These are phyloP conservation scores for Tetropium fuscum DNA, from an alignment of 2,888 invertebrate genomes.

Conservation along the genomic window DNA sequence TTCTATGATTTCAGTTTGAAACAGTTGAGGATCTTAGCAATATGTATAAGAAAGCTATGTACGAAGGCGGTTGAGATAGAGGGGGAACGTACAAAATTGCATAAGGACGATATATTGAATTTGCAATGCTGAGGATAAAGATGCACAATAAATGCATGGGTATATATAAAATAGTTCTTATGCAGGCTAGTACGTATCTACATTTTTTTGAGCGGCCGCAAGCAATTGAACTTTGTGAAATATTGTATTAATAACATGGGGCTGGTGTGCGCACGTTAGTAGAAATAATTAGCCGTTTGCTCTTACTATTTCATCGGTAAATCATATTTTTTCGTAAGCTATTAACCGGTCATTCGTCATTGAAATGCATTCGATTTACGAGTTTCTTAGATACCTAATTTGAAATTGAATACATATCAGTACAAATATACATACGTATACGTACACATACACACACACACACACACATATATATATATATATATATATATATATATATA, in stretches of 20 bases:
- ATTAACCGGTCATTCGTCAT: no score
- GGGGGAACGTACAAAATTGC: conserved; percentile 50
- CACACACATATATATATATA: no score
- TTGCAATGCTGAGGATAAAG: conserved; percentile 44
- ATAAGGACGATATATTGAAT: conserved; percentile 45
- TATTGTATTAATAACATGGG: conserved; percentile 45
- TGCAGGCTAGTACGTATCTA: conserved; percentile 49
- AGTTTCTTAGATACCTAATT: no score
- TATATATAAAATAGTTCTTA: conserved; percentile 48
- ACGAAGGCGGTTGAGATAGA: conserved; percentile 52
- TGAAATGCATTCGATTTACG: no score
- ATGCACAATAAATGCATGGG: conserved; percentile 47
- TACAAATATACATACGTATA: no score
- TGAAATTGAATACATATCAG: no score
- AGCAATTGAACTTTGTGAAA: conserved; percentile 50
- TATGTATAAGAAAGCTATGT: conserved; percentile 59
- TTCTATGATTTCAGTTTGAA: conserved; percentile 63
- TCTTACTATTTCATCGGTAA: no score
- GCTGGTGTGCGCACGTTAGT: no score
- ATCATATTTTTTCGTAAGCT: no score
- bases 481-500: no score
- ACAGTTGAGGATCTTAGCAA: conserved; percentile 63
- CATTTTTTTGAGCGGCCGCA: conserved; percentile 45
- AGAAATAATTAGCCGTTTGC: no score
- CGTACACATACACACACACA: no score